Conservation (phyloP, 64 coral and sea anemone species). For the Dendrophyllia cribrosa region DNA sequence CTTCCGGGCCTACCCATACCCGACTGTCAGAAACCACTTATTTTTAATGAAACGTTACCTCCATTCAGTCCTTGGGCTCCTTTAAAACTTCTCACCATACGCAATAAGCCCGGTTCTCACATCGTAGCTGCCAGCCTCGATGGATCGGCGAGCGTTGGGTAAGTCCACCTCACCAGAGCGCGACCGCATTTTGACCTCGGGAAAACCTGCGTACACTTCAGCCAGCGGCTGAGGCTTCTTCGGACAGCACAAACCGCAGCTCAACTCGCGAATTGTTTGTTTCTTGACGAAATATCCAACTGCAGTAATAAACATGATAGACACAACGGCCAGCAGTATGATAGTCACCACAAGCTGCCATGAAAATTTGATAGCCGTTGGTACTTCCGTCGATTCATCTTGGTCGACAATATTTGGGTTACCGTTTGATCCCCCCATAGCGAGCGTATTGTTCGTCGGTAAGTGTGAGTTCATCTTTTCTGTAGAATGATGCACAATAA, state of each 20-base stretch:
- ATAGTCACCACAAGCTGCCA: background rate
- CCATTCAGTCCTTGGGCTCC: background rate
- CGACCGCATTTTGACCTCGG: background rate
- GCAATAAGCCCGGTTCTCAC: background rate
- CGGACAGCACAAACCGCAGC: no score
- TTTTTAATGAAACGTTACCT: background rate
- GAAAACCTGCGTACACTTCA: conserved; percentile 10
- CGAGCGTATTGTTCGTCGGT: background rate
- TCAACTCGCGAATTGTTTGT: background rate
- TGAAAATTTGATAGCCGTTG: background rate
- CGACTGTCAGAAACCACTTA: no score
- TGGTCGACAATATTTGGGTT: background rate
- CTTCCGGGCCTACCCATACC: no score
- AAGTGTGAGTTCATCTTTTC: background rate
- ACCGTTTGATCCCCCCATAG: background rate
- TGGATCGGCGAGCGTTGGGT: background rate
- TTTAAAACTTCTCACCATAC: background rate
- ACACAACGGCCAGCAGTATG: background rate
- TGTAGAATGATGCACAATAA: background rate
- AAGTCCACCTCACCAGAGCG: background rate
- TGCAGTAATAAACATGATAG: background rate
- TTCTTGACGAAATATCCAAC: background rate
- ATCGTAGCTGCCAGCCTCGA: conserved; percentile 14
- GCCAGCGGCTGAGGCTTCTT: background rate
- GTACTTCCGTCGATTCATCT: background rate